phyloP scores from a whole-genome alignment of 2,888 invertebrate genomes.

The Mallateleia sp. region DNA sequence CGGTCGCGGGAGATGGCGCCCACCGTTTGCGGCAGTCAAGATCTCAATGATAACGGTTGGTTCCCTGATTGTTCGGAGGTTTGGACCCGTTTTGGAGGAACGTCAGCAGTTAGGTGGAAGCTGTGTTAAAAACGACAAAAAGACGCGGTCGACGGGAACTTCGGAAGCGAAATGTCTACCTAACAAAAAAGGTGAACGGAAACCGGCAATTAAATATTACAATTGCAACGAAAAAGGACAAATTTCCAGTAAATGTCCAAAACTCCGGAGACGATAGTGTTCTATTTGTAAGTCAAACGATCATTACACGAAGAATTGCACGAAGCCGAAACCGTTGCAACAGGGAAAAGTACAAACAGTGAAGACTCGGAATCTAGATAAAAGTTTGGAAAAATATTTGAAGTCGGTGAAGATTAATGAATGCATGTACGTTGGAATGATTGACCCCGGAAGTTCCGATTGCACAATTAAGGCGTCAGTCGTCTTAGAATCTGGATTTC shows the following conservation, averaged over 20 bases:
- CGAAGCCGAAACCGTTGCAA: slow-evolving; percentile 44
- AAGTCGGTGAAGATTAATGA: slow-evolving; percentile 20
- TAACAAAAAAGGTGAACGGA: too few species aligned
- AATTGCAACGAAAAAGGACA: slow-evolving; percentile 35
- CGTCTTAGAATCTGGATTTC: slow-evolving; percentile 31
- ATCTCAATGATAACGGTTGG: background rate
- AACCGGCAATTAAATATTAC: slow-evolving; percentile 17
- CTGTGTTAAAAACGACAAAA: background rate
- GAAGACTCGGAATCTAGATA: background rate
- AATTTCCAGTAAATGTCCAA: slow-evolving; percentile 9
- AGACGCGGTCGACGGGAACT: too few species aligned
- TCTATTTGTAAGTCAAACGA: slow-evolving; percentile 39
- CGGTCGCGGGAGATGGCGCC: slow-evolving; percentile 5
- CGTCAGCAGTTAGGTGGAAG: too few species aligned
- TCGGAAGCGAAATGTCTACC: too few species aligned
- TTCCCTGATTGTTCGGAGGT: slow-evolving; percentile 8
- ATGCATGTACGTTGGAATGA: slow-evolving; percentile 36
- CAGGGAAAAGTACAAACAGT: background rate
- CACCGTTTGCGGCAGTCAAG: background rate
- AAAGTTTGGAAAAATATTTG: slow-evolving; percentile 5
- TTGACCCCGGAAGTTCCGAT: slow-evolving; percentile 70
- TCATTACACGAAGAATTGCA: slow-evolving; percentile 59
- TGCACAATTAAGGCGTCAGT: slow-evolving; percentile 69
- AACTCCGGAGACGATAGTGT: slow-evolving; percentile 21
- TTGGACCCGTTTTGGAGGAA: slow-evolving; percentile 14